Evolutionary conservation across 2,113 vertebrate genomes (phyloP), one percentile per base, ranked within the genome.

Genomic region (Otus sunia): DNA sequence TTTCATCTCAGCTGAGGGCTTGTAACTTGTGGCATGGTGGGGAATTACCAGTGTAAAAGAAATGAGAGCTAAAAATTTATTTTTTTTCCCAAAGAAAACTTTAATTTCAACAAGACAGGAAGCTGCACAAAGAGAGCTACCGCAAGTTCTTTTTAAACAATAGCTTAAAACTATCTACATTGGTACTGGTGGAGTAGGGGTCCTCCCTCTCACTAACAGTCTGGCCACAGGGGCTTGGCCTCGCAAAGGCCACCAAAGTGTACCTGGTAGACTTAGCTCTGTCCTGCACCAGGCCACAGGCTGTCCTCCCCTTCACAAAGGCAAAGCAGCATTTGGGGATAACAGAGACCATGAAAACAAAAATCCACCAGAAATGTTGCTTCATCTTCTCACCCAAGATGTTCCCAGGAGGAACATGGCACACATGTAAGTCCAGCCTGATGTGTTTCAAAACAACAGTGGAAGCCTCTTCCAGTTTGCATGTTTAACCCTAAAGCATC

Each of bases 121-220:
- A 94, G 92, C 96, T 95, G 86, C 94, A 97, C 94, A 87, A 90
- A 90, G 78, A 91, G 77, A 92, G 75, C 91, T 91, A 97, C 94
- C 19, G 0, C 20, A 12, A 43, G n/a, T 69, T 92, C 17, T 84
- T 83, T 39, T 9, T 81, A 8, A 79, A 94, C 75, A 77, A 34
- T 52, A 72, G 69, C 77, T 92, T 89, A 47, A 58, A 94, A 92
- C 62, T 95, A 96, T 84, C 59, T 92, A 94, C 94, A 95, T 5
- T 1, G 12, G 60, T 72, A 71, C 13, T 7, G 23, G 63, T 64
- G 74, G 66, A 94, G 78, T 2, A 67, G 53, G 73, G 81, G 3
- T 36, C 66, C 60, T 94, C 69, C 62, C 60, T 22, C 73, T 26
- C 7, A 59, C 50, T 11, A 27, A 52, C 62, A 86, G 86, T 32